Percentiles rank a stretch among this genome's conserved stretches.
Conservation (phyloP, 1,140 invertebrate genomes). For the Calliphora vicina region DNA sequence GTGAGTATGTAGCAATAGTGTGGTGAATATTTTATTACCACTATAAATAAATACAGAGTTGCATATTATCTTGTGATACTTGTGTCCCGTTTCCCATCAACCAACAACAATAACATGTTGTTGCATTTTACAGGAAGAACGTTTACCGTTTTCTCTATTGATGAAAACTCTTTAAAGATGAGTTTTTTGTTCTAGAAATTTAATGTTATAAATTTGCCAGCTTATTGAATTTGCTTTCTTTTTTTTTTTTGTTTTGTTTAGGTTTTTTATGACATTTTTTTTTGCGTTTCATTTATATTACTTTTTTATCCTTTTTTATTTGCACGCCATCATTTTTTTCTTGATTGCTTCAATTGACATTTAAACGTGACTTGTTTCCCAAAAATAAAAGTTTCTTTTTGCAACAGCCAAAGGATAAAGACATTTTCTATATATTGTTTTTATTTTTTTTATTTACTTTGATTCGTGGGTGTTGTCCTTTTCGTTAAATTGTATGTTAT, state of each 20-base stretch:
- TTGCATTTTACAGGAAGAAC: not conserved
- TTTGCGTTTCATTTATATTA: not conserved
- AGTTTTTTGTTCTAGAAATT: not conserved
- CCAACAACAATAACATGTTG: not conserved
- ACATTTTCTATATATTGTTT: not conserved
- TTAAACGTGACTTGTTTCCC: not conserved
- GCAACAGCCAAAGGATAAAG: not conserved
- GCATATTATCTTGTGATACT: not conserved
- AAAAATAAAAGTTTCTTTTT: not conserved
- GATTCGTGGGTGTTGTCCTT: conserved; percentile 1
- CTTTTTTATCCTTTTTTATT: not conserved
- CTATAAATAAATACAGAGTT: not conserved
- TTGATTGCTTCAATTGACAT: conserved; percentile 13
- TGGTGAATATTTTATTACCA: not conserved
- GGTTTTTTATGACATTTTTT: not conserved
- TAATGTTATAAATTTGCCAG: not conserved
- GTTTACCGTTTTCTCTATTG: not conserved
- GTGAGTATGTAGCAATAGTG: not conserved
- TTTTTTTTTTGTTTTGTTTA: not conserved
- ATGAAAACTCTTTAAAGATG: not conserved
- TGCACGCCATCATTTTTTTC: not conserved
- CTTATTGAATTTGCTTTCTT: too few species aligned
- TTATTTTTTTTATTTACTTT: not conserved
- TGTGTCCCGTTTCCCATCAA: too few species aligned
- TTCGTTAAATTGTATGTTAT: not conserved